Base-by-base conservation (phyloP, 2,113 vertebrate genomes). In the Apeltes quadracus region DNA sequence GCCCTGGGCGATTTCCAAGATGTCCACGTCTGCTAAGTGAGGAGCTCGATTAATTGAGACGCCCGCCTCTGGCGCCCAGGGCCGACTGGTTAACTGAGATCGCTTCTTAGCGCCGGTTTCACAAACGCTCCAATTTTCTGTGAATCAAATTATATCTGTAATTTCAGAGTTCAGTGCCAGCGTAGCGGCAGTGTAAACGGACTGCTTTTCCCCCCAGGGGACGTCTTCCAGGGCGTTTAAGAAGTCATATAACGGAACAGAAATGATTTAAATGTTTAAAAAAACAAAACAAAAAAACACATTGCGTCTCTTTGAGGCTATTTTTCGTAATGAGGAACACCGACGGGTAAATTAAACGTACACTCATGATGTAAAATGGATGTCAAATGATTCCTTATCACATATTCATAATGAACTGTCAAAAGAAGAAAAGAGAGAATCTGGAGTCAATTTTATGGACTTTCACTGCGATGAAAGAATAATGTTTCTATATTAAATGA, bases 321-420 rank as follows among this genome's bases (percentile, higher is more conserved):
- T 75, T 85, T 79, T 62, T 64, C n/a, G 55, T 65, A 51, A 73
- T 27, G 34, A 73, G 3, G 3, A 32, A 34, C 36, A 69, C 11
- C 1, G 78, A 68, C 71, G 61, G 61, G 67, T 84, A 72, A 88
- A 87, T 83, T 87, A 87, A 81, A 74, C 46, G 89, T 68, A 43
- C 43, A 62, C 50, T 67, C 67, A 75, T 22, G 57, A 87, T 32
- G 29, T 32, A 5, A 71, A 76, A 81, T 65, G 65, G 74, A 80
- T 78, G n/a, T 61, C 56, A 78, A 75, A 64, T 48, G 71, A n/a
- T 20, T 51, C n/a, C 22, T 84, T 72, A 82, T 89, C 72, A 56
- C 46, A 38, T 71, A 25, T 62, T 64, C n/a, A 61, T 65, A 51
- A 73, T 27, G 34, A 73, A 22, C 55, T 64, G 75, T 76, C 69